phyloP scores from a whole-genome alignment of 2,888 invertebrate species.

The Halictus quadricinctus region DNA sequence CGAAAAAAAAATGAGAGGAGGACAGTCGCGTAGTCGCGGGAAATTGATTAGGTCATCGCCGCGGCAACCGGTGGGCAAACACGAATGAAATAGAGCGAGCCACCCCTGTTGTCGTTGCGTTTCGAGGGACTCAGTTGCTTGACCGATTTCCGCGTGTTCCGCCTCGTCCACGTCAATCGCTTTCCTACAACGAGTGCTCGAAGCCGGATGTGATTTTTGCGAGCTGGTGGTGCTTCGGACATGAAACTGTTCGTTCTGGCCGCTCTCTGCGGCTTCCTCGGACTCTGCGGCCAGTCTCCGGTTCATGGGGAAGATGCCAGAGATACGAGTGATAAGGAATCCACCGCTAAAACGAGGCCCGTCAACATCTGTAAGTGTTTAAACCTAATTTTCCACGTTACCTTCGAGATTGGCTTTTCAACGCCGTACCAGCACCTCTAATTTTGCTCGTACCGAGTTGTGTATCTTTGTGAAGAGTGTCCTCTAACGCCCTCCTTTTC shows the following conservation, averaged over 20 bases:
- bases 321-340: neutral
- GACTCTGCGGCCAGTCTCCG: neutral
- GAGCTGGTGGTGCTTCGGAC: neutral
- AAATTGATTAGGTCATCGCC: conserved; percentile 81
- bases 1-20: neutral
- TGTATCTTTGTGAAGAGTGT: too few species aligned
- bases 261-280: conserved; percentile 10
- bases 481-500: neutral
- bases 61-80: conserved; percentile 81
- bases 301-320: neutral
- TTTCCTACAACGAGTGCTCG: neutral
- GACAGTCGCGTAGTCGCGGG: conserved; percentile 23
- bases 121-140: conserved; percentile 54
- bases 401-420: neutral
- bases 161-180: neutral
- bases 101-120: conserved; percentile 16
- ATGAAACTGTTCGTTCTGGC: conserved; percentile 23
- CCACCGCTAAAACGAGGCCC: conserved; percentile 55
- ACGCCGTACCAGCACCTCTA: neutral
- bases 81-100: conserved; percentile 62
- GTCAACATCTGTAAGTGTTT: conserved; percentile 73
- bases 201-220: neutral
- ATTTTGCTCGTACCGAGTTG: neutral
- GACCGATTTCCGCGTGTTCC: conserved; percentile 56
- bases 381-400: neutral